Conservation (phyloP, 2,113 vertebrate genomes). For the Microcebus griseorufus region DNA sequence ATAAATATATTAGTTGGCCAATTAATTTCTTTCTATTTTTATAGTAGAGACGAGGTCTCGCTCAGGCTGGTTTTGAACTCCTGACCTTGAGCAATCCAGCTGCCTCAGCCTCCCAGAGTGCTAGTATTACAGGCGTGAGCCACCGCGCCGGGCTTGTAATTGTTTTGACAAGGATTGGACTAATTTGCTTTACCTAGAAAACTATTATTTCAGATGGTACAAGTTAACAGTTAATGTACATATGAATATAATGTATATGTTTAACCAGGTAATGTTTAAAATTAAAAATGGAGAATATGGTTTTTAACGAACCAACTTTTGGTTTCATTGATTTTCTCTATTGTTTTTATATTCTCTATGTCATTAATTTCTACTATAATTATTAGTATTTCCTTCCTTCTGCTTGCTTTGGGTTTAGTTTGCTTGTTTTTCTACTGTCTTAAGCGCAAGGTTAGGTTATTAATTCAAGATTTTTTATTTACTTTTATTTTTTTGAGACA, state of each 20-base stretch:
- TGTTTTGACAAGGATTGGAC: conserved; percentile 5
- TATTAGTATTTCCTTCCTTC: background rate
- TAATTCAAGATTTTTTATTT: background rate
- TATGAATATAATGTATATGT: background rate
- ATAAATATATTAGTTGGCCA: too few species aligned
- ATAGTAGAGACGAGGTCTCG: too few species aligned
- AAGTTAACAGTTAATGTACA: background rate
- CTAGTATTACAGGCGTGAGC: too few species aligned
- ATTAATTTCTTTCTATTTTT: too few species aligned
- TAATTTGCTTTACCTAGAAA: background rate
- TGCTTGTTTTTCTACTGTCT: background rate
- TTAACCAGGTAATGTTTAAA: background rate
- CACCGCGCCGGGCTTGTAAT: background rate
- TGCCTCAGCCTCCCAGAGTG: too few species aligned
- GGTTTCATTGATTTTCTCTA: background rate
- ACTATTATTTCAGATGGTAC: background rate
- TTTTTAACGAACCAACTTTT: conserved; percentile 10
- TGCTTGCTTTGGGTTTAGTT: background rate
- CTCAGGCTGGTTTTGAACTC: too few species aligned
- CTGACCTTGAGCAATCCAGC: too few species aligned
- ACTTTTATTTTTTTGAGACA: background rate
- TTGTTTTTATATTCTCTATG: background rate
- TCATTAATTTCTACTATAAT: background rate
- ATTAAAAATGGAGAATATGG: background rate
- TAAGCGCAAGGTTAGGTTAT: background rate